Evolutionary conservation across 2,113 vertebrate species (phyloP), one percentile per base, ranked within the genome.

Genomic region (Hydrochoerus hydrochaeris): DNA sequence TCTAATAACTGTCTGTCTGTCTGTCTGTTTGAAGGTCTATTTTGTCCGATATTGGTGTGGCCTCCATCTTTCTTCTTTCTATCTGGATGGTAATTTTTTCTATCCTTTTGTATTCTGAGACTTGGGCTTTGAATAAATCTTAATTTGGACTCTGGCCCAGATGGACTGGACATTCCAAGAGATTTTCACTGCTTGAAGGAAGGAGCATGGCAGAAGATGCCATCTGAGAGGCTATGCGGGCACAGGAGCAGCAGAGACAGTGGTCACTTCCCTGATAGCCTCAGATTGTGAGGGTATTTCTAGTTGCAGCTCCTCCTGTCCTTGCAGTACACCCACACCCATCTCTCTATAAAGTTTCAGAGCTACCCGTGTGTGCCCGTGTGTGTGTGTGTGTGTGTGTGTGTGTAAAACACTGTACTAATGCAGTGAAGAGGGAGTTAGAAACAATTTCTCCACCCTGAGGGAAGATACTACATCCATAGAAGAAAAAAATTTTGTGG

Each of bases 51-150:
- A 46, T 67, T 49, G 49, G 20, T 52, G 41, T 67, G 78, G 49
- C 44, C 22, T 88, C 17, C n/a, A 44, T 84, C 38, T 88, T 92
- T 77, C 38, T 83, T 88, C 26, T 58, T 92, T 16, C 38, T 49
- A 38, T 67, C 65, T 95, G 30, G 49, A 78, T 71, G 71, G n/a
- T 90, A 80, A 81, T 52, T 80, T 80, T 85, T 88, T 90, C 8
- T 19, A 91, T 35, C 16, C n/a, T 77, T 85, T 96, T 71, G 14
- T 54, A 46, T 30, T 85, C 77, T 63, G 9, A 71, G 86, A 16
- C 60, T 41, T 71, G 60, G 20, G 52, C 86, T 90, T 60, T 85
- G 32, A 83, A 11, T 84, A 22, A 14, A 77, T 67, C 38, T 14
- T 83, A 58, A 87, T 57, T 28, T 80, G 60, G 26, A 78, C 24